phyloP scores from a whole-genome alignment of 2,888 invertebrate species.

The Osedax fenrisi region DNA sequence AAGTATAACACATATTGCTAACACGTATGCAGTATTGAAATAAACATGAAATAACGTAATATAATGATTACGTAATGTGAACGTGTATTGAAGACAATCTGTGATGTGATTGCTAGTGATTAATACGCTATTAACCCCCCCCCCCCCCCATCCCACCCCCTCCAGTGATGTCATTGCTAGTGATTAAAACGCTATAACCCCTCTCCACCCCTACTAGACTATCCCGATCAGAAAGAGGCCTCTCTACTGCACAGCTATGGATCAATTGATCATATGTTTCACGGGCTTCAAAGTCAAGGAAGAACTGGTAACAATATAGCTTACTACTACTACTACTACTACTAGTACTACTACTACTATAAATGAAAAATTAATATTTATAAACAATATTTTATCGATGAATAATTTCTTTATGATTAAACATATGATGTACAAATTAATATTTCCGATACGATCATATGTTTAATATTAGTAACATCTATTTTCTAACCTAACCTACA shows the following conservation, averaged over 20 bases:
- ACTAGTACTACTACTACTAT: too few species aligned
- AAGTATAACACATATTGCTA: too few species aligned
- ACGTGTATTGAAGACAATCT: too few species aligned
- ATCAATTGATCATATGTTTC: constrained; percentile 75
- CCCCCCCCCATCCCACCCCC: neutral
- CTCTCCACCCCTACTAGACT: constrained; percentile 5
- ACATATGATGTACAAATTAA: neutral
- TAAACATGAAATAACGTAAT: too few species aligned
- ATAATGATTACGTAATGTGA: too few species aligned
- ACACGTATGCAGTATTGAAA: too few species aligned
- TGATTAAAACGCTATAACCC: neutral
- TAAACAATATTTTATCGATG: neutral
- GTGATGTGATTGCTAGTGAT: neutral
- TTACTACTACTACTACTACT: constrained; percentile 43
- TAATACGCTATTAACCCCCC: constrained; percentile 20
- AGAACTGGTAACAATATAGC: constrained; percentile 78
- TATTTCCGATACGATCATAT: neutral
- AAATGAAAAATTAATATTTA: too few species aligned
- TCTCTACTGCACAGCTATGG: constrained; percentile 75
- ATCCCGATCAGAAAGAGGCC: constrained; percentile 57
- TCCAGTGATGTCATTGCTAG: constrained; percentile 12
- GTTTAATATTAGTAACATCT: neutral
- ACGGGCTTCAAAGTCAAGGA: constrained; percentile 79
- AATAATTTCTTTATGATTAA: neutral
- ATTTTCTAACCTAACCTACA: too few species aligned